Evolutionary conservation across 1,140 invertebrate species (phyloP).

Genomic region (Drosophila saltans): DNA sequence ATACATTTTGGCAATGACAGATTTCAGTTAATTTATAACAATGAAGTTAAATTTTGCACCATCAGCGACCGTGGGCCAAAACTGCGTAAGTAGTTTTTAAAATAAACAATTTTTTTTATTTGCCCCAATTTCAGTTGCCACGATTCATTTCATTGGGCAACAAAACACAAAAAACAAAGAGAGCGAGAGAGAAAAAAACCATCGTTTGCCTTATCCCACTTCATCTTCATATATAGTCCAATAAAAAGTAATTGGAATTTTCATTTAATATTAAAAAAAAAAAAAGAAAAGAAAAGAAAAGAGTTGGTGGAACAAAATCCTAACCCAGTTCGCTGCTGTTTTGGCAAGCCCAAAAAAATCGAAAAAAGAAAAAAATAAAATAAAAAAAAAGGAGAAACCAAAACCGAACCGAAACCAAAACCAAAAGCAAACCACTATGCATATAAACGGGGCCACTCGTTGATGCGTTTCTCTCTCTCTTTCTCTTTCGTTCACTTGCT

Average conservation of each 20-base stretch:
- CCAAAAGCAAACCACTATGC: constrained; percentile 53
- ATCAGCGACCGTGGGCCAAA: neutral
- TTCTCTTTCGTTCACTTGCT: neutral
- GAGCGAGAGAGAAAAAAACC: neutral
- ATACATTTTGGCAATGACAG: too few species aligned
- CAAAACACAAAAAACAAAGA: neutral
- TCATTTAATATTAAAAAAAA: constrained; percentile 72
- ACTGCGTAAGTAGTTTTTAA: neutral
- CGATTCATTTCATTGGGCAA: constrained; percentile 1
- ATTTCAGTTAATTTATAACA: too few species aligned
- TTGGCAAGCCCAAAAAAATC: neutral
- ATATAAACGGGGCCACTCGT: constrained; percentile 66
- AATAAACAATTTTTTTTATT: neutral
- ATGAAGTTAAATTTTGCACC: too few species aligned
- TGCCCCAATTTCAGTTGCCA: constrained; percentile 22
- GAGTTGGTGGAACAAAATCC: constrained; percentile 12
- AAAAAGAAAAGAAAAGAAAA: constrained; percentile 36
- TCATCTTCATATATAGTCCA: constrained; percentile 47
- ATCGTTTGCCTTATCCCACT: neutral
- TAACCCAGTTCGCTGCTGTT: constrained; percentile 61
- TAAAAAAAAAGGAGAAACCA: constrained; percentile 29
- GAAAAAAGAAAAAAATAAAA: neutral
- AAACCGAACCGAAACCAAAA: constrained; percentile 12
- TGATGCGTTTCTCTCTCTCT: constrained; percentile 37
- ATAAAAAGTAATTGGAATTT: constrained; percentile 81